A percentile compares a stretch with the other conserved stretches of the same genome.
Conservation (phyloP, 2,888 invertebrate species). For the Hirudinaria manillensis region DNA sequence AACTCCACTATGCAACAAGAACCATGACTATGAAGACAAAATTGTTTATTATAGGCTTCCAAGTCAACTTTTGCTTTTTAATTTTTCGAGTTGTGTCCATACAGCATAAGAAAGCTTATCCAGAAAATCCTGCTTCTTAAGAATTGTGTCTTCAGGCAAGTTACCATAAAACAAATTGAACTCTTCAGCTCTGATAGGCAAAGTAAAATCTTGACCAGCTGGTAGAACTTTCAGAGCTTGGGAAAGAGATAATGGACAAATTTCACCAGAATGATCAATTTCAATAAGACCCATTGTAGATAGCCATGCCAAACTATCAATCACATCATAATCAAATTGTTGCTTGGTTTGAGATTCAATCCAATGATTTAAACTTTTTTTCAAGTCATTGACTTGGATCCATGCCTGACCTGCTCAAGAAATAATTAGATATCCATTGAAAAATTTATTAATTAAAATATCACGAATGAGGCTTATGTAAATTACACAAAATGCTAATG, state of each 20-base stretch:
- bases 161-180: conserved; percentile 13
- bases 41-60: neutral
- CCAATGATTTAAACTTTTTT: neutral
- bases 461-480: neutral
- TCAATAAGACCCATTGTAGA: conserved; percentile 7
- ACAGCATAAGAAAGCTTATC: conserved; percentile 6
- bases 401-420: neutral
- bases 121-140: neutral
- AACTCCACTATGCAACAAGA: no score
- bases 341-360: neutral
- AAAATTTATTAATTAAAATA: neutral
- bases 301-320: conserved; percentile 19
- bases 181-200: conserved; percentile 5
- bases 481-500: neutral
- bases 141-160: neutral
- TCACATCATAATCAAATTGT: neutral
- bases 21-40: no score
- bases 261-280: neutral
- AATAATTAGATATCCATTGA: neutral
- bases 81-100: neutral
- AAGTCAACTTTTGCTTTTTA: neutral
- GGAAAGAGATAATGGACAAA: neutral
- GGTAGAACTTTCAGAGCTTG: conserved; percentile 16
- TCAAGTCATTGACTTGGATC: conserved; percentile 1
- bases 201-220: neutral